phyloP scores from a whole-genome alignment of 2,888 invertebrate genomes.

The Amblyteles armatorius region DNA sequence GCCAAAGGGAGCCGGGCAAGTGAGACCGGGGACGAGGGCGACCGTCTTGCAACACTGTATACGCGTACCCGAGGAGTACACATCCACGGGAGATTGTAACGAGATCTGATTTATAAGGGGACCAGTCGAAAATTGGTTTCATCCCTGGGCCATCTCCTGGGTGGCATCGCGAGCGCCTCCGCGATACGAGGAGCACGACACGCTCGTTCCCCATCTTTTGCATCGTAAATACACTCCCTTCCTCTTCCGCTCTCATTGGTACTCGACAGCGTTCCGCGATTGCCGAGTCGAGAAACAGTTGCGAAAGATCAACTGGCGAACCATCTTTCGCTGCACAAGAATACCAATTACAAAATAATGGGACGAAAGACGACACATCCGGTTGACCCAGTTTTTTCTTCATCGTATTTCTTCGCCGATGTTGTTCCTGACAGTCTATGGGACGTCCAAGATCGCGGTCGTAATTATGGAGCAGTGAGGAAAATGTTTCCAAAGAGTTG shows the following conservation, averaged over 20 bases:
- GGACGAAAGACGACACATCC: conserved; percentile 1
- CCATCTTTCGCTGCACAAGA: conserved; percentile 15
- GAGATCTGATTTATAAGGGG: conserved; percentile 83
- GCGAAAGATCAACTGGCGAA: conserved; percentile 13
- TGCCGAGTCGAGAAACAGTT: conserved; percentile 46
- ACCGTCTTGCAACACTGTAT: conserved; percentile 55
- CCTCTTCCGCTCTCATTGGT: conserved; percentile 25
- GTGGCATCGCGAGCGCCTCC: conserved; percentile 75
- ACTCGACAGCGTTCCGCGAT: no score
- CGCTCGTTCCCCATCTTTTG: conserved; percentile 70
- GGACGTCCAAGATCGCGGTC: no score
- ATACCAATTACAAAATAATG: conserved; percentile 38
- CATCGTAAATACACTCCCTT: conserved; percentile 75
- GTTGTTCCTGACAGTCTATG: neutral
- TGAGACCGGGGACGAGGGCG: conserved; percentile 20
- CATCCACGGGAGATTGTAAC: conserved; percentile 78
- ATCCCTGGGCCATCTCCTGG: conserved; percentile 79
- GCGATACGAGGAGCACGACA: conserved; percentile 65
- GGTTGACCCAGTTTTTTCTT: neutral
- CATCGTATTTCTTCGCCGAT: neutral
- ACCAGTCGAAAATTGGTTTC: conserved; percentile 82
- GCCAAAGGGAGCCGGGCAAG: conserved; percentile 19
- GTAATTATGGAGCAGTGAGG: neutral
- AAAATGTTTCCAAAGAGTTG: neutral
- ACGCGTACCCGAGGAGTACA: conserved; percentile 31